A percentile compares a stretch with the other conserved stretches of the same genome.
phyloP scores from a whole-genome alignment of 2,797 vertebrate species.

The Myoxocephalus aenaeus region DNA sequence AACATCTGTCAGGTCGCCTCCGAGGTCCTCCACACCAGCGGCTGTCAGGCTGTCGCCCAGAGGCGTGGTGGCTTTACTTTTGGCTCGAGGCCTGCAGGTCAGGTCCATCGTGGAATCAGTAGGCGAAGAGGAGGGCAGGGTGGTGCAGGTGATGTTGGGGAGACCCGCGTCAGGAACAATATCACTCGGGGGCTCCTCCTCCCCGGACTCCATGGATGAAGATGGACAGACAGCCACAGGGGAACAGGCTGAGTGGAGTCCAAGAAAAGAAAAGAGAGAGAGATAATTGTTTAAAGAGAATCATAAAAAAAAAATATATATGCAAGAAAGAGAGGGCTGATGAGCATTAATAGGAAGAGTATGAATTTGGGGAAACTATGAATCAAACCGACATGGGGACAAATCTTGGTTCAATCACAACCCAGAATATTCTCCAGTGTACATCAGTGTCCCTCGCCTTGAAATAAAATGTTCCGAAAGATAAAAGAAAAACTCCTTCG shows the following conservation, averaged over 20 bases:
- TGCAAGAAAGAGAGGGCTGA: too few relatives aligned
- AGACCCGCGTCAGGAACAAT: conserved; percentile 23
- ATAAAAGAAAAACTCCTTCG: neutral
- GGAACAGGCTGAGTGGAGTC: neutral
- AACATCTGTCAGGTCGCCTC: conserved; percentile 31
- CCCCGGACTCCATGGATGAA: conserved; percentile 55
- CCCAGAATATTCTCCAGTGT: neutral
- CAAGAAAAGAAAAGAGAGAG: neutral
- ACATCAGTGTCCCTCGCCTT: neutral
- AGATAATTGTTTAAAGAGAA: neutral
- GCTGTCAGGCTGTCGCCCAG: conserved; percentile 4
- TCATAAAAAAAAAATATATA: neutral
- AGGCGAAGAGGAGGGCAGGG: conserved; percentile 36
- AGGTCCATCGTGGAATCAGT: conserved; percentile 69
- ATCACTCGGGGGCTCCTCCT: conserved; percentile 50
- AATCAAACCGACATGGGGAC: neutral
- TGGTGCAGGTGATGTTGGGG: conserved; percentile 23
- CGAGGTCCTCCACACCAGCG: conserved; percentile 21
- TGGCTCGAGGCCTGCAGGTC: conserved; percentile 61
- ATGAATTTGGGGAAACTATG: neutral
- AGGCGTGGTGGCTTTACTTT: conserved; percentile 51
- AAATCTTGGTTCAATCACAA: neutral
- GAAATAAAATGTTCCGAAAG: too few relatives aligned
- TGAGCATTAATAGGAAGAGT: neutral
- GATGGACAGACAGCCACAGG: neutral